A percentile compares a stretch with the other conserved stretches of the same genome.
Evolutionary conservation across 2,797 vertebrate genomes (phyloP).

Genomic region (Oryzias sinensis): DNA sequence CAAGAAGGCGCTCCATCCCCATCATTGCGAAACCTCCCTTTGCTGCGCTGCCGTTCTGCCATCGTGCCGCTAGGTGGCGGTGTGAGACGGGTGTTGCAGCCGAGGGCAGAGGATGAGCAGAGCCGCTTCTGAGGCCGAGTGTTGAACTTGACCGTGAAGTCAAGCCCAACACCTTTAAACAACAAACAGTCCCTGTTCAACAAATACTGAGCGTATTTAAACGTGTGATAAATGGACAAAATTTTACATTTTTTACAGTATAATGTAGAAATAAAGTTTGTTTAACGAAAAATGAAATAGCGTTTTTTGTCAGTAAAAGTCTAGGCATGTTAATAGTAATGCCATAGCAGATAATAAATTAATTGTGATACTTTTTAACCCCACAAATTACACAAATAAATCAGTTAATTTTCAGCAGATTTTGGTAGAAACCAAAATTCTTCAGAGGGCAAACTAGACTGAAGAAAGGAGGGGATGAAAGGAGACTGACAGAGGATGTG

Average conservation of each 20-base stretch:
- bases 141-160: constrained; percentile 69
- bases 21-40: neutral
- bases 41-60: neutral
- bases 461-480: constrained; percentile 58
- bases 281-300: neutral
- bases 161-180: constrained; percentile 14
- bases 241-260: neutral
- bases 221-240: neutral
- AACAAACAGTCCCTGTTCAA: fast-evolving
- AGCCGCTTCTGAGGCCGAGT: constrained; percentile 16
- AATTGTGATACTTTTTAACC: too few relatives aligned
- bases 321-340: too few relatives aligned
- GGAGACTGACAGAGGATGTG: constrained; percentile 59
- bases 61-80: constrained; percentile 27
- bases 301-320: neutral
- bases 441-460: constrained; percentile 60
- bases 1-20: constrained; percentile 19
- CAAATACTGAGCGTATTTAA: neutral
- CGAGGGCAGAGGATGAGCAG: constrained; percentile 11
- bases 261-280: neutral
- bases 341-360: too few relatives aligned
- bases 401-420: constrained; percentile 12
- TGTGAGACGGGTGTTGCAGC: constrained; percentile 9
- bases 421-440: constrained; percentile 28
- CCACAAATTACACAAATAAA: neutral